Base-by-base conservation (phyloP, 92 coral and sea anemone species). In the Parazoanthus darwini region DNA sequence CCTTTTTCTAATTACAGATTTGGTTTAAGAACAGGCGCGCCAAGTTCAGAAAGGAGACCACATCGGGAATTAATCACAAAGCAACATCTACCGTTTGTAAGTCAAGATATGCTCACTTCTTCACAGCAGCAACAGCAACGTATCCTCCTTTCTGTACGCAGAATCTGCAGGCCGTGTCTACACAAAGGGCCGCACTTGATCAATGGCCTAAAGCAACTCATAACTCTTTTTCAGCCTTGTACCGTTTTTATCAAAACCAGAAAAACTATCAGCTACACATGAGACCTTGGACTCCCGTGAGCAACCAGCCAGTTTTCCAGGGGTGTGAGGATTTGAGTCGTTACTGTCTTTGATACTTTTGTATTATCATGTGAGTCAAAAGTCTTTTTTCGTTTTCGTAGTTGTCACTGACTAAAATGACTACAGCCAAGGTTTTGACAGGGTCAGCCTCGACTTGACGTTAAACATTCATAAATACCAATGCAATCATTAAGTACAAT, bases 1-100 rank as follows among this genome's bases (percentile, higher is more conserved):
- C 11, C 11, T 76, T 39, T 37, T 76, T 44, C 54, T n/a, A 5
- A 36, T 84, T 67, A 0, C 39, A 84, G 87, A 84, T 84, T 26
- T 84, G 87, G 87, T 84, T 84, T 70, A 84, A 84, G 63, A 84
- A 84, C 87, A 35, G 87, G 44, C 87, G 87, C 13, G 87, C 87
- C 43, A 84, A 84, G 66, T 84, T 84, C 25, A 71, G 87, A 46
- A 84, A 84, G 44, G 74, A 46, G 5, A 26, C 78, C 15, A 16
- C 77, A 15, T n/a, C 78, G n/a, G 36, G 78, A 50, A 22, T 4
- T 48, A 48, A 84, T 44, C 58, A 48, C 65, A 73, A 48, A 33
- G 39, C 15, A 48, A 71, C 78, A 15, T 35, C 25, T 84, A 76
- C 4, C 26, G 26, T 43, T 38, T 66, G 39, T 50, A 46, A 44